Evolutionary conservation across 1,140 invertebrate species (phyloP), one percentile per base, ranked within the genome.

Genomic region (Eueides isabella): DNA sequence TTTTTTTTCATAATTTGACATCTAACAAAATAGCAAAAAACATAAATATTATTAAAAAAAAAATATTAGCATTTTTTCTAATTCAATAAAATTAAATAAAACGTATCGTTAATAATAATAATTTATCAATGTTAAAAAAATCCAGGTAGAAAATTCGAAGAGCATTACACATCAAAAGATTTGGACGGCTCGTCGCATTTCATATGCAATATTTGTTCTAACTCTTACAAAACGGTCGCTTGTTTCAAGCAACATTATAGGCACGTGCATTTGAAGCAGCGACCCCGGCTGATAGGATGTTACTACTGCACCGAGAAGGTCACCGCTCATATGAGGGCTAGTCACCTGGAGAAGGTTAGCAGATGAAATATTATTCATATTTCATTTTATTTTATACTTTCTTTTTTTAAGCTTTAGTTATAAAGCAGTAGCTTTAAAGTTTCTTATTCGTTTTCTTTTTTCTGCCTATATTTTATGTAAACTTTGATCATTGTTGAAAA

Each of bases 81-180:
- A n/a, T n/a, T n/a, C n/a, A n/a, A n/a, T n/a, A n/a, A n/a, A n/a
- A n/a, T n/a, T n/a, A n/a, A n/a, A n/a, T n/a, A n/a, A n/a, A n/a
- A n/a, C n/a, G n/a, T n/a, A n/a, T n/a, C n/a, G n/a, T n/a, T 33
- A 33, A 33, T 33, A 38, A 38, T 5, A 1, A 38, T 16, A 38
- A 0, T 2, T 38, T 38, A 16, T 38, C 35, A 14, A 38, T 38
- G 14, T 19, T 14, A 30, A 19, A 55, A 30, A 14, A 16, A 86
- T 11, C 72, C 94, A 19, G 95, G 94, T 67, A 87, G 82, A 64
- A 82, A 96, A 95, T 16, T 95, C 96, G 79, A 95, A 90, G 75
- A 92, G 91, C 33, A 74, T 74, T 74, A 93, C 64, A 68, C 65
- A 3, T 23, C 71, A 5, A 76, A 33, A 30, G 26, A 72, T 31